Conservation (phyloP, 2,797 vertebrate species). For the Sorex maritimensis region DNA sequence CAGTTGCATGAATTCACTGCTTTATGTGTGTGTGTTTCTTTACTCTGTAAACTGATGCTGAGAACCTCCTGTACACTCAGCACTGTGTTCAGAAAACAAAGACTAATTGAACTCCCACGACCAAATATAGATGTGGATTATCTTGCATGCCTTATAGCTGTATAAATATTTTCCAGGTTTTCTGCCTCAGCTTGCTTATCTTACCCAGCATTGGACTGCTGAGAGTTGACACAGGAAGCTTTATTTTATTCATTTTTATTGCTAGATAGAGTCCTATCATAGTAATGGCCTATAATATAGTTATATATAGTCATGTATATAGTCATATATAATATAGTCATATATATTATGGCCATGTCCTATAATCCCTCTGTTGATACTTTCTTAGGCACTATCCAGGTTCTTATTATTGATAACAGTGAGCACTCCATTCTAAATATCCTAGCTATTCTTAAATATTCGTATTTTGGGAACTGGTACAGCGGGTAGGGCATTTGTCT, state of each 20-base stretch:
- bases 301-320: background rate
- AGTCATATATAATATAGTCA: too few relatives aligned
- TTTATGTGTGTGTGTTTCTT: background rate
- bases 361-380: background rate
- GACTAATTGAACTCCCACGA: background rate
- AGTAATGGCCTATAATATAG: background rate
- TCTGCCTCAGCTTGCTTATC: constrained; percentile 20
- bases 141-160: background rate
- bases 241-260: constrained; percentile 8
- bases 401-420: constrained; percentile 35
- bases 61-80: background rate
- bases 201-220: background rate
- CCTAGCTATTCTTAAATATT: background rate
- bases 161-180: background rate
- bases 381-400: background rate
- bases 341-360: too few relatives aligned
- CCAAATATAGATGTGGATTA: background rate
- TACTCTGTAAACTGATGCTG: background rate
- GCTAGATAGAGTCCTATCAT: background rate
- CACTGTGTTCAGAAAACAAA: background rate
- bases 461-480: background rate
- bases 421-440: background rate
- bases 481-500: too few relatives aligned
- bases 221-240: background rate
- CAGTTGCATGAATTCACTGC: background rate